Percentiles rank a stretch among this genome's conserved stretches.
Evolutionary conservation across 2,113 vertebrate genomes (phyloP).

Genomic region (Ammodytes marinus): DNA sequence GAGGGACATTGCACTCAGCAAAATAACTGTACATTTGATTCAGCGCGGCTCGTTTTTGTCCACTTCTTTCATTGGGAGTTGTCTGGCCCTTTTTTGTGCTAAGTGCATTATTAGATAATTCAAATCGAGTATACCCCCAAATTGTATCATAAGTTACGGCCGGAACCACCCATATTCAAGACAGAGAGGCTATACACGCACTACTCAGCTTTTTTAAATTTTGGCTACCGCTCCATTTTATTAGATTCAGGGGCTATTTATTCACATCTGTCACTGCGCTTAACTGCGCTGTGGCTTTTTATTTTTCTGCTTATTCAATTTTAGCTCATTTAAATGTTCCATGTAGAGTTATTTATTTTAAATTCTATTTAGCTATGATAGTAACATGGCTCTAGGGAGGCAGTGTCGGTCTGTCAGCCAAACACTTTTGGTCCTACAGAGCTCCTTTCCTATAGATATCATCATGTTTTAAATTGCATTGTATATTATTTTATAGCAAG

Average conservation of each 20-base stretch:
- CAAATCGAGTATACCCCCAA: not conserved
- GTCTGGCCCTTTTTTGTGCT: not conserved
- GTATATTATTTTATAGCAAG: not conserved
- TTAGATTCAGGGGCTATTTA: not conserved
- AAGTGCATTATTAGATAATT: not conserved
- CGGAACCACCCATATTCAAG: not conserved
- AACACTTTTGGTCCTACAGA: not conserved
- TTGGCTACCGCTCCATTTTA: not conserved
- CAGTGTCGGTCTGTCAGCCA: not conserved
- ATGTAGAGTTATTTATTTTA: not conserved
- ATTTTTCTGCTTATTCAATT: not conserved
- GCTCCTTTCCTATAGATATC: not conserved
- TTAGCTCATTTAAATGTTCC: not conserved
- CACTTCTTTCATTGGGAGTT: not conserved
- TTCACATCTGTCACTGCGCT: not conserved
- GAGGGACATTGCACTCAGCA: constrained; percentile 35
- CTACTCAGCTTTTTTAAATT: not conserved
- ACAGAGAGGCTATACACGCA: not conserved
- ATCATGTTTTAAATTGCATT: not conserved
- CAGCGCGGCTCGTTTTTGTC: constrained; percentile 10
- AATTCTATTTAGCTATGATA: not conserved
- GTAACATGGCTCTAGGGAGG: not conserved
- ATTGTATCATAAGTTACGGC: not conserved
- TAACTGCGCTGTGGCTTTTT: not conserved
- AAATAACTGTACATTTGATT: constrained; percentile 25